Evolutionary conservation across 2,113 vertebrate species (phyloP).

Genomic region (Pogona vitticeps): DNA sequence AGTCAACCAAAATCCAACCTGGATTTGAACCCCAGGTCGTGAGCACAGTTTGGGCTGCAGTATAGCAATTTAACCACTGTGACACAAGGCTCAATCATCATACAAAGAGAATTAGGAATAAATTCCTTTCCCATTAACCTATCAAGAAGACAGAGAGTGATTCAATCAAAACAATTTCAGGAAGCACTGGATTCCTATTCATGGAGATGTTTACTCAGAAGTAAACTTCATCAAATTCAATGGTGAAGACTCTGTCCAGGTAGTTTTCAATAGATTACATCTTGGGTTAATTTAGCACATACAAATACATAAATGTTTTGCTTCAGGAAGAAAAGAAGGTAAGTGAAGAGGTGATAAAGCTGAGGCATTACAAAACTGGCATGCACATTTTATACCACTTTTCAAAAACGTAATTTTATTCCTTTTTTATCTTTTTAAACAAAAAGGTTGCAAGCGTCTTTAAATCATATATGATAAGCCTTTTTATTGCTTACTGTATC

Average conservation of each 20-base stretch:
- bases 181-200: background rate
- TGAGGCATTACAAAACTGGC: too few relatives aligned
- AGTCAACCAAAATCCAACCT: too few relatives aligned
- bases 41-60: too few relatives aligned
- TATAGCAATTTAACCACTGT: too few relatives aligned
- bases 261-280: background rate
- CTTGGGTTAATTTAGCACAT: background rate
- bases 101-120: background rate
- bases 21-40: too few relatives aligned
- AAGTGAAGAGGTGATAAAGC: background rate
- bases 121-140: background rate
- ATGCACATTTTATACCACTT: background rate
- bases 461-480: too few relatives aligned
- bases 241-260: background rate
- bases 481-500: too few relatives aligned
- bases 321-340: background rate
- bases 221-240: background rate
- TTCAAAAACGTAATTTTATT: background rate
- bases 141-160: background rate
- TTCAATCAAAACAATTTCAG: background rate
- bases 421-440: background rate
- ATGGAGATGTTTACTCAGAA: background rate
- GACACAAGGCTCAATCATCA: background rate
- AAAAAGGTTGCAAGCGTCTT: too few relatives aligned
- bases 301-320: constrained; percentile 25